These are phyloP conservation scores for Parauchenoglanis ngamensis DNA, from an alignment of 2,797 vertebrate species.

Conservation along the genomic window DNA sequence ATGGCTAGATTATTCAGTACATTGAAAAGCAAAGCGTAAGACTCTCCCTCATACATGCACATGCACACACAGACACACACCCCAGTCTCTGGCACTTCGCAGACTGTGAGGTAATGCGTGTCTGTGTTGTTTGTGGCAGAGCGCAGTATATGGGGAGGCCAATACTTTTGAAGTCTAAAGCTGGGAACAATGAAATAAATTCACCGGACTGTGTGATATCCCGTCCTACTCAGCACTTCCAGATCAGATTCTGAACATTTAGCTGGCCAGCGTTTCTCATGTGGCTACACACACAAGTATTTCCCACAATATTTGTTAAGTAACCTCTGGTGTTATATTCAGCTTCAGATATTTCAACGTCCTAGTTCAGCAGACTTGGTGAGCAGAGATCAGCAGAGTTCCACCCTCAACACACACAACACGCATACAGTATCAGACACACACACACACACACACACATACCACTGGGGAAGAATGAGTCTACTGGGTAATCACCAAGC, in stretches of 20 bases:
- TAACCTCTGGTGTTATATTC: background rate
- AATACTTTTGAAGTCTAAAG: slow-evolving; percentile 62
- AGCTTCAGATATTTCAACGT: background rate
- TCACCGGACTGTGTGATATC: slow-evolving; percentile 52
- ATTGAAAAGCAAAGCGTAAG: slow-evolving; percentile 23
- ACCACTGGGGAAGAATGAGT: slow-evolving; percentile 20
- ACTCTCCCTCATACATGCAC: background rate
- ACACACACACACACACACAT: background rate
- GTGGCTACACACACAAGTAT: background rate
- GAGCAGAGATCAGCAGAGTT: background rate
- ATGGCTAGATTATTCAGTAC: slow-evolving; percentile 24
- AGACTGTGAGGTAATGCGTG: slow-evolving; percentile 53
- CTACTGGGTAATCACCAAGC: background rate
- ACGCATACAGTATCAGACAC: background rate
- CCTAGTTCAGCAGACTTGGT: background rate
- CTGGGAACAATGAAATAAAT: slow-evolving; percentile 61
- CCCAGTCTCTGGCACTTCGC: slow-evolving; percentile 7
- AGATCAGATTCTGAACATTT: slow-evolving; percentile 4
- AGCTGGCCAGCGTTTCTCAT: background rate
- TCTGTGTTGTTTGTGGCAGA: slow-evolving; percentile 55
- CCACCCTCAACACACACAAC: background rate
- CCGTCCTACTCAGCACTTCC: slow-evolving; percentile 61
- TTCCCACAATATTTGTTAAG: background rate
- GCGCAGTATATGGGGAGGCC: slow-evolving; percentile 57
- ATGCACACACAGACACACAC: slow-evolving; percentile 11